Evolutionary conservation across 2,113 vertebrate genomes (phyloP).

Genomic region (Rhizomys pruinosus): DNA sequence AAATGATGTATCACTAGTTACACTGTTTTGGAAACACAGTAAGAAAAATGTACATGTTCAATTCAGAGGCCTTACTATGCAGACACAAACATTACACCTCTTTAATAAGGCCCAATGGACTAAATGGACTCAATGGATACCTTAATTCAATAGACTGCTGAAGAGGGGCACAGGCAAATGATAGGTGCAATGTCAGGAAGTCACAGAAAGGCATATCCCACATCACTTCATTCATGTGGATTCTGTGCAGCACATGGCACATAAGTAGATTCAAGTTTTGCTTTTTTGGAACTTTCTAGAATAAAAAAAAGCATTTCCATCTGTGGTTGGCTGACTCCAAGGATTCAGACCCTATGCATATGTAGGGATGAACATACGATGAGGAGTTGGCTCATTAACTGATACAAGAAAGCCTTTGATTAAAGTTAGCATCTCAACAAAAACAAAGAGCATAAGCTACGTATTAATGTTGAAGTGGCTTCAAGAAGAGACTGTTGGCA

Average conservation of each 20-base stretch:
- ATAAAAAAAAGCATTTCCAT: background rate
- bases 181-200: background rate
- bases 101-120: background rate
- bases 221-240: background rate
- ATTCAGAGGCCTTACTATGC: background rate
- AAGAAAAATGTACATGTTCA: background rate
- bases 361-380: too few species aligned
- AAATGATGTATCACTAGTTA: background rate
- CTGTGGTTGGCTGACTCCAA: background rate
- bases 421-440: background rate
- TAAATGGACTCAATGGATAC: too few species aligned
- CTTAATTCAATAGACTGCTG: background rate
- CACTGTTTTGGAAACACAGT: background rate
- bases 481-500: background rate
- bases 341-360: background rate
- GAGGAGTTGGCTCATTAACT: background rate
- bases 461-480: background rate
- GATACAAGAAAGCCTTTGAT: background rate
- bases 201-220: background rate
- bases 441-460: background rate
- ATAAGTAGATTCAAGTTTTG: background rate
- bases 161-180: background rate
- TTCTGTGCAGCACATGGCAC: rapidly evolving
- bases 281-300: background rate
- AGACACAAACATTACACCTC: background rate